A percentile compares a stretch with the other conserved stretches of the same genome.
Conservation (phyloP, 2,113 vertebrate species). For the Lampris megalopsis region DNA sequence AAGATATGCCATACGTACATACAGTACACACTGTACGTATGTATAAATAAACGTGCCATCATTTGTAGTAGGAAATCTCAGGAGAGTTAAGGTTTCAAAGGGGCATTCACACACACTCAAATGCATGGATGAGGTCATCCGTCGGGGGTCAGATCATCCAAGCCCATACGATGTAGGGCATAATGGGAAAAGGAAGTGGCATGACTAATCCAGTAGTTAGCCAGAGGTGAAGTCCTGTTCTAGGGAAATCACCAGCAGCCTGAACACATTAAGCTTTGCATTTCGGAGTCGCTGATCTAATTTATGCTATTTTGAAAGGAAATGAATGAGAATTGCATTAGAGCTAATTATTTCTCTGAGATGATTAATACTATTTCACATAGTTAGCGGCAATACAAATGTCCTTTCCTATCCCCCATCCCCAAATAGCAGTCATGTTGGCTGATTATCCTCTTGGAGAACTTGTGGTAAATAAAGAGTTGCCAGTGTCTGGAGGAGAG, state of each 20-base stretch:
- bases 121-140: constrained; percentile 74
- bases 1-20: background rate
- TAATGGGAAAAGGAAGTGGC: constrained; percentile 68
- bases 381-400: constrained; percentile 18
- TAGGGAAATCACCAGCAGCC: constrained; percentile 61
- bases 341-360: constrained; percentile 40
- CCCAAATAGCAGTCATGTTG: background rate
- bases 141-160: constrained; percentile 52
- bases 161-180: constrained; percentile 52
- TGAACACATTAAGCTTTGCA: constrained; percentile 66
- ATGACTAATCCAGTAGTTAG: constrained; percentile 62
- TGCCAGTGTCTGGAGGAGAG: background rate
- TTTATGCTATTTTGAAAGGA: constrained; percentile 71
- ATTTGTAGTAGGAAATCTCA: constrained; percentile 42
- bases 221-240: constrained; percentile 51
- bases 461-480: background rate
- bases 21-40: background rate
- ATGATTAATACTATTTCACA: constrained; percentile 56
- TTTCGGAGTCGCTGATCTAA: constrained; percentile 69
- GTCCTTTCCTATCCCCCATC: constrained; percentile 24
- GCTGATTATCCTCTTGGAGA: too few species aligned
- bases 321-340: constrained; percentile 67
- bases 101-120: constrained; percentile 57
- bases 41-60: constrained; percentile 19
- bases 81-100: constrained; percentile 64